A percentile compares a stretch with the other conserved stretches of the same genome.
These are phyloP conservation scores for Cairina moschata DNA, from an alignment of 2,113 vertebrate genomes.

Conservation along the genomic window DNA sequence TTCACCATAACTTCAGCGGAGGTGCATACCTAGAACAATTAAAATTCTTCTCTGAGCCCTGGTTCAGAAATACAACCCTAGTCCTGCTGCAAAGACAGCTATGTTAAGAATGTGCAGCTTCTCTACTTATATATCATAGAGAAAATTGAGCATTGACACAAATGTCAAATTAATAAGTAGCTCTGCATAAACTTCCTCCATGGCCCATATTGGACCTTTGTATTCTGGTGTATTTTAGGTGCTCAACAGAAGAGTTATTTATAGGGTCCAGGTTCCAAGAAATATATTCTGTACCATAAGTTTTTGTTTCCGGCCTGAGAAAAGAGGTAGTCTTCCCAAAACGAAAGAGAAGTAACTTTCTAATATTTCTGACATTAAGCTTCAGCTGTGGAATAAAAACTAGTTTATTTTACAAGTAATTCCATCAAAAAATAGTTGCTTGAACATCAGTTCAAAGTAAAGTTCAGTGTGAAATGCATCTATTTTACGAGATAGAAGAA, in stretches of 20 bases:
- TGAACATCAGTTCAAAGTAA: neutral
- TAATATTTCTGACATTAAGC: neutral
- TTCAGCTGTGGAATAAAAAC: neutral
- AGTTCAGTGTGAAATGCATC: neutral
- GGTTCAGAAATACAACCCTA: neutral
- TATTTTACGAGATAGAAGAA: neutral
- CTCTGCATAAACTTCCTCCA: neutral
- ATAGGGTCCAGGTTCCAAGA: neutral
- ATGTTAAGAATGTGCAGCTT: neutral
- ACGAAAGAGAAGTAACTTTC: neutral
- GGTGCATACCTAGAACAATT: neutral
- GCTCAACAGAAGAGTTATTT: neutral
- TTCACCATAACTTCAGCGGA: neutral
- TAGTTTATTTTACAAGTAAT: neutral
- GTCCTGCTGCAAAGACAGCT: neutral
- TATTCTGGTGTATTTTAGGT: neutral
- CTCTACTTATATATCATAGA: neutral
- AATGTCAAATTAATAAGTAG: neutral
- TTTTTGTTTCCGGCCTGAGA: neutral
- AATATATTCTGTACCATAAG: neutral
- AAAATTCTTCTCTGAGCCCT: neutral
- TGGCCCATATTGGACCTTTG: neutral
- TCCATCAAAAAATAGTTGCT: neutral
- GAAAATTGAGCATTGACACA: accelerated
- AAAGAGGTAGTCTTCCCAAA: neutral